Percentiles rank a stretch among this genome's conserved stretches.
Evolutionary conservation across 1,140 invertebrate genomes (phyloP).

Genomic region (Matsumurasca onukii): DNA sequence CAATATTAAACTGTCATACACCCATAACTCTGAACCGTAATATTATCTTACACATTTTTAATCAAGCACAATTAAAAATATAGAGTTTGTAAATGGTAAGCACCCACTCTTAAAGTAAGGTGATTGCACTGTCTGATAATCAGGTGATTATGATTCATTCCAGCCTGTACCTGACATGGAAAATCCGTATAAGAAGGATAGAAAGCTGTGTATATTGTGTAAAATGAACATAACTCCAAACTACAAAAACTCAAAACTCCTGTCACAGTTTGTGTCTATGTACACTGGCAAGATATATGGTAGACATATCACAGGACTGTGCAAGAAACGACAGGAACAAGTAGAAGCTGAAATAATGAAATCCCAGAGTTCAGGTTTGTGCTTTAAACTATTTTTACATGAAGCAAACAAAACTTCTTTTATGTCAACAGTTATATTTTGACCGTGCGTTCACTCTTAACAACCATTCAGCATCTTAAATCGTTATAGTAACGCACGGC

Average conservation of each 20-base stretch:
- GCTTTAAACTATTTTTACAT: constrained; percentile 16
- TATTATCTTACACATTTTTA: no score
- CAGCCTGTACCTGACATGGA: constrained; percentile 55
- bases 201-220: constrained; percentile 81
- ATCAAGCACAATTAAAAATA: no score
- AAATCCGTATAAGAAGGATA: constrained; percentile 82
- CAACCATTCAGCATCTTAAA: no score
- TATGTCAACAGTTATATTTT: constrained; percentile 7
- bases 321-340: constrained; percentile 68
- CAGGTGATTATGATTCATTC: constrained; percentile 29
- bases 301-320: constrained; percentile 87
- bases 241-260: constrained; percentile 88
- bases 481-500: no score
- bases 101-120: no score
- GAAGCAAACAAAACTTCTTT: neutral
- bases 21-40: no score
- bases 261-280: constrained; percentile 95
- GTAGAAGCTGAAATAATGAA: constrained; percentile 71
- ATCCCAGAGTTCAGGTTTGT: constrained; percentile 67
- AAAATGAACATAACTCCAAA: constrained; percentile 77
- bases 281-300: constrained; percentile 91
- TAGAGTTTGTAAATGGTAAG: no score
- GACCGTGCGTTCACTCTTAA: no score
- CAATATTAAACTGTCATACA: no score
- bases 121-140: no score